Base-by-base conservation (phyloP, 2,888 invertebrate genomes). In the Entomobrya proxima region DNA sequence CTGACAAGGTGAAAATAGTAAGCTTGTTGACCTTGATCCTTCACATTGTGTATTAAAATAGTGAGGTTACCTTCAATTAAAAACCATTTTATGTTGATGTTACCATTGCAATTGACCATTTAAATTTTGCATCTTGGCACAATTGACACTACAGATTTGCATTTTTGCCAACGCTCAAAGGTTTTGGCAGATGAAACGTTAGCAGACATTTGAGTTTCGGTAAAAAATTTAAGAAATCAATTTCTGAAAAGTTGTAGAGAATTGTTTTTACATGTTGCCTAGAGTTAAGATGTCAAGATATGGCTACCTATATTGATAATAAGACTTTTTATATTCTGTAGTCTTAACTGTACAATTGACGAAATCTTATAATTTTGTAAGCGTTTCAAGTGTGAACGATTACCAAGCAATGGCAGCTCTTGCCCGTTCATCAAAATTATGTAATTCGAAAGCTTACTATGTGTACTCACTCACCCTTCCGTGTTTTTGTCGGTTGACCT, bases 401-500 rank as follows among this genome's bases (percentile, higher is more conserved):
- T 37, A 40, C 6, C 18, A 13, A 52, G 6, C 11, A 35, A n/a
- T 55, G 40, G 27, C 11, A 44, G 40, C n/a, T 72, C 30, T 4
- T 72, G 72, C 18, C 44, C 27, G 72, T 72, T 72, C 44, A 72
- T 15, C 72, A 47, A n/a, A n/a, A 67, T 47, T 72, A 47, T n/a
- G 18, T 52, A 37, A 75, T 21, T 74, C 40, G 4, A 75, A 75
- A 52, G 21, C 35, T 52, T n/a, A 40, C 44, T 13, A 11, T 40
- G 15, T 30, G 58, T 18, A 67, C 24, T 5, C n/a, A 69, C 15
- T 72, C 72, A 44, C 32, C 61, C 75, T 82, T 82, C 82, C 82
- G 74, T 75, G 30, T 82, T 75, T n/a, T 75, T 64, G 64, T 58
- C 52, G 75, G 82, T 82, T 82, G 82, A 64, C 82, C 82, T 82